Evolutionary conservation across 1,140 invertebrate genomes (phyloP).

Genomic region (Tetraneura akinire): DNA sequence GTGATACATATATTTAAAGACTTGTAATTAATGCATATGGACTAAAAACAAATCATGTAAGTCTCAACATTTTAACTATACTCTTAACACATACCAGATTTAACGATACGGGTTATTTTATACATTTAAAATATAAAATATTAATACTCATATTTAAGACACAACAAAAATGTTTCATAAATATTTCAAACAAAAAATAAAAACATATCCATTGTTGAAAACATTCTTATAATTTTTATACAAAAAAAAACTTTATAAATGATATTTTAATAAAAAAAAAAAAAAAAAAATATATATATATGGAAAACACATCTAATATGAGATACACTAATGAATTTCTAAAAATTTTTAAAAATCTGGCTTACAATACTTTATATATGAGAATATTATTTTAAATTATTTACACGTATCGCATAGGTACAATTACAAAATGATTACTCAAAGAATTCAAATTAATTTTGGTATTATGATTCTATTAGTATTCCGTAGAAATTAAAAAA

Average conservation of each 20-base stretch:
- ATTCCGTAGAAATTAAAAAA: too few relatives aligned
- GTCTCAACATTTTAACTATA: too few relatives aligned
- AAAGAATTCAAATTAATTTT: slow-evolving; percentile 17
- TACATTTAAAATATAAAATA: slow-evolving; percentile 1
- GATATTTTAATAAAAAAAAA: neutral
- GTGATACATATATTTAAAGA: too few relatives aligned
- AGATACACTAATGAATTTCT: slow-evolving; percentile 24
- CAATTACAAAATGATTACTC: slow-evolving; percentile 6
- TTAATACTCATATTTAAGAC: neutral
- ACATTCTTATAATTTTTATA: neutral
- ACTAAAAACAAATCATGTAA: too few relatives aligned
- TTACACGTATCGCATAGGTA: neutral
- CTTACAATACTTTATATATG: slow-evolving; percentile 12
- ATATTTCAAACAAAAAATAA: slow-evolving; percentile 10
- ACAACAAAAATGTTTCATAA: slow-evolving; percentile 29
- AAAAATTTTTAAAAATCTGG: neutral
- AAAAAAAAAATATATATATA: neutral
- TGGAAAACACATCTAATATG: slow-evolving; percentile 26
- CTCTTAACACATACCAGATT: too few relatives aligned
- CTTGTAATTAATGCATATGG: too few relatives aligned
- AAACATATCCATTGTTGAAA: neutral
- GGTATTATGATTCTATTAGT: neutral
- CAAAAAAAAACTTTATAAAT: neutral
- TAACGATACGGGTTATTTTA: too few relatives aligned
- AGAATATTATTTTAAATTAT: slow-evolving; percentile 31